Evolutionary conservation across 2,113 vertebrate species (phyloP).

Genomic region (Apodemus sylvaticus): DNA sequence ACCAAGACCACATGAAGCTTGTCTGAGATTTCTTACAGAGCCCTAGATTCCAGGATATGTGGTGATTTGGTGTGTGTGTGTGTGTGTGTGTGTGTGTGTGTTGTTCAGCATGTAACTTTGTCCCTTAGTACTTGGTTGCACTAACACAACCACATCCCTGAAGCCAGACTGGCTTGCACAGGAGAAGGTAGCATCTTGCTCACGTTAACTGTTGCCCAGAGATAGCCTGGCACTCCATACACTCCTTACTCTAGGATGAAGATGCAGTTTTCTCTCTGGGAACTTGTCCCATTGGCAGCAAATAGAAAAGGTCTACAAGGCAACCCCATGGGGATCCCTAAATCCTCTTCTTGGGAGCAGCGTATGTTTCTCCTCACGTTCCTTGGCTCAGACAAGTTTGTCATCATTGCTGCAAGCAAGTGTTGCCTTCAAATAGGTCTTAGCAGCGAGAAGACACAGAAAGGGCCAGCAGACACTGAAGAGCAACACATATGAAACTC

Average conservation of each 20-base stretch:
- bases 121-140: background rate
- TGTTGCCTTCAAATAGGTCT: background rate
- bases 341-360: background rate
- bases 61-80: background rate
- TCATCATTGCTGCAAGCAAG: background rate
- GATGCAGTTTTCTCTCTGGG: background rate
- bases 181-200: background rate
- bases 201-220: background rate
- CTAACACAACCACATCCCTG: background rate
- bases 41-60: background rate
- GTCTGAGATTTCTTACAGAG: background rate
- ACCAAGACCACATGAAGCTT: background rate
- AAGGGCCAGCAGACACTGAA: background rate
- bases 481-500: background rate
- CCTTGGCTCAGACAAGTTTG: background rate
- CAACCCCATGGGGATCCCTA: background rate
- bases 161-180: background rate
- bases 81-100: no score
- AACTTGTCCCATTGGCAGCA: background rate
- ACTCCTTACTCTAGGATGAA: background rate
- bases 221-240: background rate
- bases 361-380: background rate
- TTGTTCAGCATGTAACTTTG: background rate
- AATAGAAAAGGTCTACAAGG: background rate
- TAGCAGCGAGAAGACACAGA: background rate